phyloP scores from a whole-genome alignment of 2,888 invertebrate genomes.

The Biston stratarius region DNA sequence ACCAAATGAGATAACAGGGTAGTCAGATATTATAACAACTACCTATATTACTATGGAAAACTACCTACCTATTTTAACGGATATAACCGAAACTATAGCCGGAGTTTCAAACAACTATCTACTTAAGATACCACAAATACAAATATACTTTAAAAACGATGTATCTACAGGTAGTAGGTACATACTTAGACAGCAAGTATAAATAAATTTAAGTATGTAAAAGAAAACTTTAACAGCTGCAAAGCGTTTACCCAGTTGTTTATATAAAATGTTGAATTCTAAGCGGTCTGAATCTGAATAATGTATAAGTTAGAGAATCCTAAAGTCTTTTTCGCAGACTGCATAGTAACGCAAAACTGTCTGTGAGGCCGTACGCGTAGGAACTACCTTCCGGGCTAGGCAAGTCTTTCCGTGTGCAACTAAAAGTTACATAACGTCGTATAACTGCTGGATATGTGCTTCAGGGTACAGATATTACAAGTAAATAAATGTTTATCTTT shows the following conservation, averaged over 20 bases:
- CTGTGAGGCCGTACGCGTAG: slow-evolving; percentile 50
- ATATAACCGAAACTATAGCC: too few relatives aligned
- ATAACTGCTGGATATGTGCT: not conserved
- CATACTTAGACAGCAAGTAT: too few relatives aligned
- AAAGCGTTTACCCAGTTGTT: slow-evolving; percentile 5
- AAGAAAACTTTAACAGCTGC: slow-evolving; percentile 4
- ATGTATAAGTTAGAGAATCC: slow-evolving; percentile 47
- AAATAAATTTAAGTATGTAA: not conserved
- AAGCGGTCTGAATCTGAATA: slow-evolving; percentile 53
- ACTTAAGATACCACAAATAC: too few relatives aligned
- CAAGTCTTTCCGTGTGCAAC: slow-evolving; percentile 2
- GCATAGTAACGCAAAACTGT: slow-evolving; percentile 41
- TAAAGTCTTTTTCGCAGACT: slow-evolving; percentile 57
- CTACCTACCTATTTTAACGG: too few relatives aligned
- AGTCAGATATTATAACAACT: too few relatives aligned
- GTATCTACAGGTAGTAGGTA: too few relatives aligned
- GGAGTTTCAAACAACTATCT: too few relatives aligned
- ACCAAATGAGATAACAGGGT: too few relatives aligned
- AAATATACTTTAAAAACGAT: too few relatives aligned
- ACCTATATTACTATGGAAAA: too few relatives aligned
- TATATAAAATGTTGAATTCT: slow-evolving; percentile 46
- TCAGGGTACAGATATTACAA: not conserved
- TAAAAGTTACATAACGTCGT: not conserved
- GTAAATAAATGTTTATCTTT: slow-evolving; percentile 25
- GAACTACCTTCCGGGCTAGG: slow-evolving; percentile 66